A percentile compares a stretch with the other conserved stretches of the same genome.
Conservation (phyloP, 2,113 vertebrate species). For the Sceloporus undulatus region DNA sequence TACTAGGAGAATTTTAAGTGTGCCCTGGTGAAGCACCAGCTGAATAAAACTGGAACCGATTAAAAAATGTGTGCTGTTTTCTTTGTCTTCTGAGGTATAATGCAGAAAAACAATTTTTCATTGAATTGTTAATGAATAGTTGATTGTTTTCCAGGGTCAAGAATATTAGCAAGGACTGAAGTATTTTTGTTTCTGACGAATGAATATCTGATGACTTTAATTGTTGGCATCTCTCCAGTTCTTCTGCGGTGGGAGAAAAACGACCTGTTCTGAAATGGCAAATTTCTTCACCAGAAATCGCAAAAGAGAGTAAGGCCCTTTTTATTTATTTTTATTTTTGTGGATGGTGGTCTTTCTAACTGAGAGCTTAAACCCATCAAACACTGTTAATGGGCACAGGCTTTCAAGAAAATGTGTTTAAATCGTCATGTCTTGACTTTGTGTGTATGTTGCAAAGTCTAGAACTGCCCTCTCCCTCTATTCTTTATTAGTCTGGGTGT, state of each 20-base stretch:
- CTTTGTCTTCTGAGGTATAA: constrained; percentile 36
- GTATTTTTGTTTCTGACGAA: constrained; percentile 94
- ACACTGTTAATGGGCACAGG: neutral
- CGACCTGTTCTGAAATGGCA: constrained; percentile 96
- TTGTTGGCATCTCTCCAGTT: constrained; percentile 96
- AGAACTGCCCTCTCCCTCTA: no score
- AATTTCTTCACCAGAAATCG: constrained; percentile 94
- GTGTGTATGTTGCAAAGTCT: neutral
- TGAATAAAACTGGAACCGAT: neutral
- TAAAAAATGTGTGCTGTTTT: neutral
- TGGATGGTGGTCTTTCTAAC: neutral
- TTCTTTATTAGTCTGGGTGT: neutral
- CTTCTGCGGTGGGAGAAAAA: constrained; percentile 99
- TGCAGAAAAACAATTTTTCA: constrained; percentile 14
- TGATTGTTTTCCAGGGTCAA: constrained; percentile 81
- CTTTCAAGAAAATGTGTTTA: constrained; percentile 5
- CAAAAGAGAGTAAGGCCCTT: constrained; percentile 91
- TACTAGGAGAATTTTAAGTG: neutral
- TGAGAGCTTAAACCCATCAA: neutral
- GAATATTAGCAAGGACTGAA: constrained; percentile 84
- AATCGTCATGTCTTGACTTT: neutral
- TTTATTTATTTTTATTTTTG: neutral
- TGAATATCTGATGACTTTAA: constrained; percentile 96
- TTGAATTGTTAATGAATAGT: constrained; percentile 47
- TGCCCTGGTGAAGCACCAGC: constrained; percentile 33